Evolutionary conservation across 2,113 vertebrate genomes (phyloP), one percentile per base, ranked within the genome.

Genomic region (Myotis davidii): DNA sequence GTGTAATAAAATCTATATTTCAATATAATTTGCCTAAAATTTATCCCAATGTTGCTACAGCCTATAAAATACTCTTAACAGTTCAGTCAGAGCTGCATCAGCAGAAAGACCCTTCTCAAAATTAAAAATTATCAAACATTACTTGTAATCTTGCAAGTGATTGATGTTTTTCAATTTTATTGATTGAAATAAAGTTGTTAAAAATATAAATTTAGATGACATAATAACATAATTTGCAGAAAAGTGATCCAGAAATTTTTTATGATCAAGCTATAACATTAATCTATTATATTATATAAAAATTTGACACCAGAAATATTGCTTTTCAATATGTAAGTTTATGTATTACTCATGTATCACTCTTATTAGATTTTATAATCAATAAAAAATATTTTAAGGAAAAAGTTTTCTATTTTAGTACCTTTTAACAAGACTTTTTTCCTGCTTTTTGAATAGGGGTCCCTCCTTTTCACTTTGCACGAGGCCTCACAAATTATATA

Each of bases 1-100:
- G 88, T 78, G 16, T 54, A 91, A 84, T 77, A 91, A 34, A 64
- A 78, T 84, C 78, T 91, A 65, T 94, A 84, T 78, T 94, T 91
- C 48, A 39, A 91, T 77, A 78, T 27, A 83, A 91, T 59, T 96
- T 83, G 6, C 42, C 56, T 81, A 27, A 86, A 90, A 87, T 94
- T 13, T 76, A 90, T 83, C 61, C 23, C 39, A 23, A 5, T 52
- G 32, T 82, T 91, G 59, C 50, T 50, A 87, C 27, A 59, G 29
- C 21, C 50, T 90, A 61, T 37, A 61, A 90, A 87, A 77, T 54
- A 77, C 7, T 76, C 54, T 74, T 81, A 86, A 45, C 34, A 64
- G 52, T 34, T 91, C 32, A 82, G 69, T 42, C 79, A 82, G 32
- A 82, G 69, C 17, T 87, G 20, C 23, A 84, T 84, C 45, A 56